Evolutionary conservation across 2,797 vertebrate species (phyloP).

Genomic region (Miichthys miiuy): DNA sequence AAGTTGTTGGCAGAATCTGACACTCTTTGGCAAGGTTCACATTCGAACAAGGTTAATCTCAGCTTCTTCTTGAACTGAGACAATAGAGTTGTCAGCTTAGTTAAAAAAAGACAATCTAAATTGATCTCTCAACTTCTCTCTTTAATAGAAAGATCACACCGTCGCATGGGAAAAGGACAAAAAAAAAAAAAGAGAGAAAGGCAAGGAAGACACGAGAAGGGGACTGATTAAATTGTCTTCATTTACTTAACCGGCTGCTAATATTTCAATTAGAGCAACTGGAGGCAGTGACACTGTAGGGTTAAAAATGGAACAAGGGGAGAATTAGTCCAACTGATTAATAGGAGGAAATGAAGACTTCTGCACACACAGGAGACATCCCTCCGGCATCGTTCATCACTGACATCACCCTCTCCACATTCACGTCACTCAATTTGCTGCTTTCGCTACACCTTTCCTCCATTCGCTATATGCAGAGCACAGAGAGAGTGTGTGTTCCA

Average conservation of each 20-base stretch:
- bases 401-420: conserved; percentile 72
- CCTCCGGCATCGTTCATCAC: conserved; percentile 83
- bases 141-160: conserved; percentile 86
- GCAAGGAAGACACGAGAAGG: conserved; percentile 63
- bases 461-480: conserved; percentile 43
- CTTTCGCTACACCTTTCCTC: conserved; percentile 15
- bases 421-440: conserved; percentile 70
- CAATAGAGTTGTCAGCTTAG: conserved; percentile 82
- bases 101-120: conserved; percentile 67
- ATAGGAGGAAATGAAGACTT: conserved; percentile 88
- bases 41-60: conserved; percentile 73
- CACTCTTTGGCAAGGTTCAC: conserved; percentile 68
- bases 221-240: conserved; percentile 89
- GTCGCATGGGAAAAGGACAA: conserved; percentile 78
- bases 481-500: conserved; percentile 53
- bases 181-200: conserved; percentile 64
- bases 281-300: conserved; percentile 85
- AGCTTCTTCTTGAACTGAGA: conserved; percentile 67
- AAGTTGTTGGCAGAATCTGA: conserved; percentile 38
- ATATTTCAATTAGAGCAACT: conserved; percentile 91
- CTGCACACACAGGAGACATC: conserved; percentile 81
- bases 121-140: conserved; percentile 84
- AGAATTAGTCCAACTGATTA: conserved; percentile 88
- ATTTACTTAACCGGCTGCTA: conserved; percentile 90
- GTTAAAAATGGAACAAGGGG: conserved; percentile 87